These are phyloP conservation scores for Myripristis murdjan DNA, from an alignment of 2,797 vertebrate genomes.

Conservation along the genomic window DNA sequence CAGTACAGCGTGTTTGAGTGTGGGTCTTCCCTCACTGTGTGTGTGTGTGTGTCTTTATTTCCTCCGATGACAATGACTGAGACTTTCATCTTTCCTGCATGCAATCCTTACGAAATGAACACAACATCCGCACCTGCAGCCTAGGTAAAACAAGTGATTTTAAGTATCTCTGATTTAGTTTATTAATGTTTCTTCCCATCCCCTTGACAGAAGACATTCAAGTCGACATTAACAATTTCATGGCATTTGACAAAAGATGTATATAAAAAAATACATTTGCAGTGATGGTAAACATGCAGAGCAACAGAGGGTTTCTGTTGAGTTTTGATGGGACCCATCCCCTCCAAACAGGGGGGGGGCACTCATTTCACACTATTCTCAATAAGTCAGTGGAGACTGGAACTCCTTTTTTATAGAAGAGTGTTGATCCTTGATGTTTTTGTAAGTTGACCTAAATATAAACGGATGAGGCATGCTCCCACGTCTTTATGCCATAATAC, in stretches of 20 bases:
- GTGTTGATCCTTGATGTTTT: background rate
- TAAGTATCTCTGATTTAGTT: background rate
- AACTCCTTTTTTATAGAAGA: slow-evolving; percentile 1
- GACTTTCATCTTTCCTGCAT: background rate
- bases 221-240: background rate
- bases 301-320: background rate
- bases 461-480: background rate
- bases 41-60: background rate
- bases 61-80: background rate
- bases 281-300: slow-evolving; percentile 13
- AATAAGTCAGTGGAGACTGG: background rate
- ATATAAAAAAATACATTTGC: slow-evolving; percentile 23
- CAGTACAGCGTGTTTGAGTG: background rate
- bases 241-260: background rate
- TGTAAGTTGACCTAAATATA: background rate
- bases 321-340: background rate
- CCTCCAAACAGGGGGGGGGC: no score
- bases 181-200: background rate
- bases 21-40: no score
- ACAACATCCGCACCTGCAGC: background rate
- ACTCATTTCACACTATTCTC: background rate
- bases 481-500: no score
- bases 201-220: background rate
- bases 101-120: background rate
- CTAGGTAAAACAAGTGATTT: background rate